phyloP scores from a whole-genome alignment of 2,113 vertebrate genomes.

The Pongo pygmaeus region DNA sequence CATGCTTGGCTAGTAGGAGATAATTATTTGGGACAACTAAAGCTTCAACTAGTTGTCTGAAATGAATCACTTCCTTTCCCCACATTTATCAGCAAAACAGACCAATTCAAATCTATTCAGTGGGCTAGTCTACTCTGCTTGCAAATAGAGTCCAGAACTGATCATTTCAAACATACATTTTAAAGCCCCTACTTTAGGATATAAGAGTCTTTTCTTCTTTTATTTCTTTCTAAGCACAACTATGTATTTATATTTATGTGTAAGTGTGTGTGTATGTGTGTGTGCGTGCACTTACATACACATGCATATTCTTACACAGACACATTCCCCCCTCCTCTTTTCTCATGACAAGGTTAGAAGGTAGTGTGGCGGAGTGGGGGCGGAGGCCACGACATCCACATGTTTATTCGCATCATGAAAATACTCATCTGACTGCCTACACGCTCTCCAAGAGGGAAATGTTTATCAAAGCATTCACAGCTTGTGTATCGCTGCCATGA shows the following conservation, averaged over 20 bases:
- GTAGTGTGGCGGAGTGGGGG: neutral
- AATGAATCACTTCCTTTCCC: neutral
- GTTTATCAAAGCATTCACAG: slow-evolving; percentile 71
- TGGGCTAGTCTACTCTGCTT: neutral
- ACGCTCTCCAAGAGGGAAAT: slow-evolving; percentile 47
- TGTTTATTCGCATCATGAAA: slow-evolving; percentile 61
- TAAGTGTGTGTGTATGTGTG: neutral
- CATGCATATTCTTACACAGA: neutral
- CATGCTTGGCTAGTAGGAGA: too few species aligned
- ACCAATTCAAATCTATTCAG: neutral
- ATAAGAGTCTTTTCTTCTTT: neutral
- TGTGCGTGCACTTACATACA: too few species aligned
- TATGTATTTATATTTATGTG: neutral
- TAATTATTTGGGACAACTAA: neutral
- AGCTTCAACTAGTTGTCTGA: neutral
- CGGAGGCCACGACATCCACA: neutral
- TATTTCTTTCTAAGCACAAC: neutral
- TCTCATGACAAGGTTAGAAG: neutral
- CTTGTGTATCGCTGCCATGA: slow-evolving; percentile 62
- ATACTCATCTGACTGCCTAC: slow-evolving; percentile 2
- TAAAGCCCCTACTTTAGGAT: neutral
- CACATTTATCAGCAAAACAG: neutral
- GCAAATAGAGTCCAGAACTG: neutral
- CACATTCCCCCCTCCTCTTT: neutral
- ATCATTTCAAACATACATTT: neutral